Percentiles rank a stretch among this genome's conserved stretches.
These are phyloP conservation scores for Chymomyza procnemis DNA, from an alignment of 2,888 invertebrate species.

Conservation along the genomic window DNA sequence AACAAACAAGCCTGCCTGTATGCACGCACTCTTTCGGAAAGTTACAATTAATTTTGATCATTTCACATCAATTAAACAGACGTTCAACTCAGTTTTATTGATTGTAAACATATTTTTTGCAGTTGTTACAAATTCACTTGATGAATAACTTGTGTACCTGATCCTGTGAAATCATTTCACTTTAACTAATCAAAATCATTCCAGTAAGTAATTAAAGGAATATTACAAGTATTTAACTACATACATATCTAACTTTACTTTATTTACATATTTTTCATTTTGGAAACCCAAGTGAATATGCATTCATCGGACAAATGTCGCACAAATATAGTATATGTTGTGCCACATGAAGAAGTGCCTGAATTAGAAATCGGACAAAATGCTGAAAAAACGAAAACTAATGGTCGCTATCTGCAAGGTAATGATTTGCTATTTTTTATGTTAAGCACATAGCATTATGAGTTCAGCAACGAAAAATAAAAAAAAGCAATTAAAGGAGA, in stretches of 20 bases:
- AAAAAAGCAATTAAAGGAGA: neutral
- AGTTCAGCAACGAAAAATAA: no score
- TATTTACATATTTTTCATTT: neutral
- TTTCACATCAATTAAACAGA: neutral
- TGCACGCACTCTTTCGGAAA: neutral
- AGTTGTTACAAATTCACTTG: neutral
- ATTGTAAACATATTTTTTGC: neutral
- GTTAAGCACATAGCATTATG: conserved; percentile 22
- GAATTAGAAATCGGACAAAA: neutral
- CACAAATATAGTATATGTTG: conserved; percentile 25
- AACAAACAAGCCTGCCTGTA: no score
- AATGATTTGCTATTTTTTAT: neutral
- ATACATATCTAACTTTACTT: neutral
- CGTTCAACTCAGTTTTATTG: neutral
- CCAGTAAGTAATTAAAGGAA: neutral
- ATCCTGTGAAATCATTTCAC: neutral
- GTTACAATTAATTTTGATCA: neutral
- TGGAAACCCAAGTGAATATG: conserved; percentile 2
- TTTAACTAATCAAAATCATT: neutral
- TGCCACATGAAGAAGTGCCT: conserved; percentile 21
- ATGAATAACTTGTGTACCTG: neutral
- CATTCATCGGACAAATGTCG: conserved; percentile 17
- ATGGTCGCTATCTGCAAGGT: conserved; percentile 2
- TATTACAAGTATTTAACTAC: neutral
- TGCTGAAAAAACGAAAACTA: conserved; percentile 25